Conservation (phyloP, 2,113 vertebrate species). For the Tenebrosternarchus preto region DNA sequence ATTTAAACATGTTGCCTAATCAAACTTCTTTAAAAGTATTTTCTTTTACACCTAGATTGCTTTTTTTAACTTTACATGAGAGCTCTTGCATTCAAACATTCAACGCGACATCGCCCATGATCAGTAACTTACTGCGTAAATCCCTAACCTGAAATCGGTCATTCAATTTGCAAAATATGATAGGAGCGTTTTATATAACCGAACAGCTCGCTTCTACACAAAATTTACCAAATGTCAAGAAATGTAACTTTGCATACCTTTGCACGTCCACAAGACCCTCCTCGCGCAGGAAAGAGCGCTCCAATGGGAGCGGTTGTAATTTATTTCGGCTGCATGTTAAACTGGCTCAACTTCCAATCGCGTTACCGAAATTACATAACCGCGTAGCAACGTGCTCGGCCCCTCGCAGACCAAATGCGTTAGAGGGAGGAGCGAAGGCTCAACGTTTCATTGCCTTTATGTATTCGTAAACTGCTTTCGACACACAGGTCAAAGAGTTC, state of each 20-base stretch:
- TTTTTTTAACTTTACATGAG: neutral
- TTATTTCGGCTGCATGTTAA: constrained; percentile 51
- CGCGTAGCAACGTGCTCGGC: neutral
- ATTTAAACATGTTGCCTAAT: too few relatives aligned
- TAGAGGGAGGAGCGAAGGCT: neutral
- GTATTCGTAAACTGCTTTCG: neutral
- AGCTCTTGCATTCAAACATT: neutral
- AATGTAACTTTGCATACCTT: constrained; percentile 45
- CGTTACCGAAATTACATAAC: constrained; percentile 54
- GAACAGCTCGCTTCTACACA: neutral
- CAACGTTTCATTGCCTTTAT: neutral
- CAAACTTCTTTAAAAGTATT: neutral
- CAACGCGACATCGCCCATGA: neutral
- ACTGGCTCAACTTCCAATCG: constrained; percentile 3
- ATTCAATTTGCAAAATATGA: neutral
- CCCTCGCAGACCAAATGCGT: too few relatives aligned
- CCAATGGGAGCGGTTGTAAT: constrained; percentile 34
- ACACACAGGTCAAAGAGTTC: neutral
- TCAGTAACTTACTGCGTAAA: too few relatives aligned
- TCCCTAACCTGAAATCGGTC: too few relatives aligned
- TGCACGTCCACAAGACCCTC: constrained; percentile 33
- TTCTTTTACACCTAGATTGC: neutral
- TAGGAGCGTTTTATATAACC: neutral
- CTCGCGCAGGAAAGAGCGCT: constrained; percentile 44
- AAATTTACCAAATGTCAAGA: neutral